Percentiles rank a stretch among this genome's conserved stretches.
Conservation (phyloP, 1,140 invertebrate species). For the Aethina tumida region DNA sequence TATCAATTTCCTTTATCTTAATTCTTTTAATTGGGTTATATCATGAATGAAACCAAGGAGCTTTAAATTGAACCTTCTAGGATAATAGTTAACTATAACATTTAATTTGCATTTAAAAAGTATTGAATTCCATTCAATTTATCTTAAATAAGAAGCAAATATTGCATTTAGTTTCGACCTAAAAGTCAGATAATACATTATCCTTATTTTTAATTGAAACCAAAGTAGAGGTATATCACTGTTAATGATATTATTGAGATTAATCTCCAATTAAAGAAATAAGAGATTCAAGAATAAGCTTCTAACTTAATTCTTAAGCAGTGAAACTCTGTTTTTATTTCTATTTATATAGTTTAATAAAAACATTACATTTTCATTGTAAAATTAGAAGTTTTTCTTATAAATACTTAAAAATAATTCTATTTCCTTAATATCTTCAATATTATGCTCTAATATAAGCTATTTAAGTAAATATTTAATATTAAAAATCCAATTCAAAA, state of each 20-base stretch:
- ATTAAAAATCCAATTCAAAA: slow-evolving; percentile 34
- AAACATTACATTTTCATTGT: slow-evolving; percentile 50
- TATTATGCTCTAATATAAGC: slow-evolving; percentile 49
- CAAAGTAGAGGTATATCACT: slow-evolving; percentile 48
- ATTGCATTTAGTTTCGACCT: slow-evolving; percentile 49
- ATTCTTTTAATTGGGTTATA: slow-evolving; percentile 46
- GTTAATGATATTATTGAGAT: slow-evolving; percentile 38
- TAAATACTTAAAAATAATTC: slow-evolving; percentile 33
- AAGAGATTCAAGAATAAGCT: slow-evolving; percentile 20
- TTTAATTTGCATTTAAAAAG: slow-evolving; percentile 52
- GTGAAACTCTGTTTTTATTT: slow-evolving; percentile 28
- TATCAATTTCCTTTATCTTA: slow-evolving; percentile 40
- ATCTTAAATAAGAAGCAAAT: slow-evolving; percentile 44
- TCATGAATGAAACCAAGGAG: slow-evolving; percentile 52
- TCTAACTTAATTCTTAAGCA: slow-evolving; percentile 30
- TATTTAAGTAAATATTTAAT: slow-evolving; percentile 41
- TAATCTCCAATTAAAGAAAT: slow-evolving; percentile 20
- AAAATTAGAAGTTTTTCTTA: slow-evolving; percentile 40
- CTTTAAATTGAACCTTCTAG: slow-evolving; percentile 46
- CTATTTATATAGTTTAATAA: slow-evolving; percentile 45
- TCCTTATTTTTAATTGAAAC: slow-evolving; percentile 45
- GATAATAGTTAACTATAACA: slow-evolving; percentile 52
- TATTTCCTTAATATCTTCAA: slow-evolving; percentile 47
- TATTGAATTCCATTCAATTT: slow-evolving; percentile 43
- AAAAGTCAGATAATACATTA: slow-evolving; percentile 38